These are phyloP conservation scores for Bos javanicus DNA, from an alignment of 2,113 vertebrate species.

Conservation along the genomic window DNA sequence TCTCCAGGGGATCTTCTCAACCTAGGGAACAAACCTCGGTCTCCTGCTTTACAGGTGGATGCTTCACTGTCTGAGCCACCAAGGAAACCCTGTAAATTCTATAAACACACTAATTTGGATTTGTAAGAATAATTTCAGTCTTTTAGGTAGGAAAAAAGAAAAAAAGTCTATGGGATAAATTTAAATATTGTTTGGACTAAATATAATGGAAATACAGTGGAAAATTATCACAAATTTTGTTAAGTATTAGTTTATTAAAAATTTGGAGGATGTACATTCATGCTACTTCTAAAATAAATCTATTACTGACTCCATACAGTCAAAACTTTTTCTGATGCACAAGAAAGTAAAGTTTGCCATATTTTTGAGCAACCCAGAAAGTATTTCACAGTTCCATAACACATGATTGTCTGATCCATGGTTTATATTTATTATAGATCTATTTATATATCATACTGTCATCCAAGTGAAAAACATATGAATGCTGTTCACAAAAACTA, in stretches of 20 bases:
- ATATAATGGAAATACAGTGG: background rate
- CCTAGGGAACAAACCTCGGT: background rate
- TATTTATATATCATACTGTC: background rate
- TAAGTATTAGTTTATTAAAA: background rate
- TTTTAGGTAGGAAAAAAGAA: background rate
- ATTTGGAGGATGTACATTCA: background rate
- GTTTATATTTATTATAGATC: background rate
- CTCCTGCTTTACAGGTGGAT: background rate
- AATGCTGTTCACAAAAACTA: background rate
- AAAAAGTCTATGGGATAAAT: background rate
- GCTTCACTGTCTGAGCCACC: background rate
- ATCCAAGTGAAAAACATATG: background rate
- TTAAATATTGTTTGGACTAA: background rate
- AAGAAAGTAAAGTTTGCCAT: background rate
- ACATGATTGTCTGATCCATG: background rate
- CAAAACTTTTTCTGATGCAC: background rate
- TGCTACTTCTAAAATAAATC: background rate
- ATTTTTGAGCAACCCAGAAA: background rate
- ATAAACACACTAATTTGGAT: background rate
- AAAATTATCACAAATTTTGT: background rate
- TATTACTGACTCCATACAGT: background rate
- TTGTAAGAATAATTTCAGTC: background rate
- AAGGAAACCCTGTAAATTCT: background rate
- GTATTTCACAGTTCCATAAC: background rate
- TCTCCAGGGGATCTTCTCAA: background rate